Conservation (phyloP, 2,113 vertebrate species). For the Malurus alboscapulatus region DNA sequence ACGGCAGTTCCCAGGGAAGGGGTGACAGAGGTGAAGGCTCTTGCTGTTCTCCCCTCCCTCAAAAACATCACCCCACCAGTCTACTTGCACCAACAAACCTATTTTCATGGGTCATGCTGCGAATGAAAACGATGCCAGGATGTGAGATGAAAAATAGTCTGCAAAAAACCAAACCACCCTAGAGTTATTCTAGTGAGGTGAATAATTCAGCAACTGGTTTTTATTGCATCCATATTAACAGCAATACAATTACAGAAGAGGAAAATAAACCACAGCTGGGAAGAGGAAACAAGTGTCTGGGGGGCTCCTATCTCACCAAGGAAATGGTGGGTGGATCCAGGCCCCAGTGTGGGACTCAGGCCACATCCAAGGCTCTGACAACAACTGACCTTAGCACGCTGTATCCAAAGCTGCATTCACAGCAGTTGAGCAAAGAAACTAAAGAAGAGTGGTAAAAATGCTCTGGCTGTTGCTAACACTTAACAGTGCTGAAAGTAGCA, state of each 20-base stretch:
- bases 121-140: neutral
- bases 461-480: neutral
- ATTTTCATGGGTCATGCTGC: neutral
- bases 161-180: neutral
- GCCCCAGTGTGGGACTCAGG: neutral
- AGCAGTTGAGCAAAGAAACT: neutral
- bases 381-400: neutral
- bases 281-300: conserved; percentile 4
- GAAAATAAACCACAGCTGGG: conserved; percentile 4
- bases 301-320: neutral
- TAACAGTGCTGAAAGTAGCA: neutral
- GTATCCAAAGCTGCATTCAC: neutral
- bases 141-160: neutral
- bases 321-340: neutral
- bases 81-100: neutral
- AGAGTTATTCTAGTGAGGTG: neutral
- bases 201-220: neutral
- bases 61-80: neutral
- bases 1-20: neutral
- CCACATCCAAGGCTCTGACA: neutral
- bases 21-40: neutral
- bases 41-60: neutral
- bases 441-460: neutral
- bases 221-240: neutral
- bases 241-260: neutral